Base-by-base conservation (phyloP, 2,113 vertebrate genomes). In the Columba livia region DNA sequence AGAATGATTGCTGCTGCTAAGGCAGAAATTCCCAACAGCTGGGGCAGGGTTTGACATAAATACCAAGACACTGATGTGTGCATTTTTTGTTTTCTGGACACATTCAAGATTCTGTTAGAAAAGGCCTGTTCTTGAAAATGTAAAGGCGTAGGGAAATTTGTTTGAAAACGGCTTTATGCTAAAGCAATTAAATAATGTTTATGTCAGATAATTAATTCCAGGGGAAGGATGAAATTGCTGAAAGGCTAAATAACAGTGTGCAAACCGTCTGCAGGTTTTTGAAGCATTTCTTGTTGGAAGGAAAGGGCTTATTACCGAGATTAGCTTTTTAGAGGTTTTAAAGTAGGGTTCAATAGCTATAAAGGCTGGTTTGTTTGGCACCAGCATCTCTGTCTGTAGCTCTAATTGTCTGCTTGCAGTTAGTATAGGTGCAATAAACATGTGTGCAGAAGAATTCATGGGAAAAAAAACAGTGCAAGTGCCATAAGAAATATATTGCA, bases 151-250 rank as follows among this genome's bases (percentile, higher is more conserved):
- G 28, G 77, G 61, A 82, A 94, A 75, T 75, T 54, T 54, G 44
- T 92, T 79, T 58, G 58, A 50, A 82, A 94, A 75, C 0, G 2
- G 48, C 34, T 67, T 82, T 72, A 70, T 91, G 91, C 40, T 96
- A 94, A 91, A 96, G 65, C 66, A 89, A 66, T 94, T 94, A 94
- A 93, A 72, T 91, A 79, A 73, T 89, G 90, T 72, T 91, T 94
- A 79, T 61, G 48, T 79, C 89, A 54, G 50, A 61, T 92, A 85
- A 84, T 94, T 92, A 82, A 94, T 95, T 96, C 75, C 87, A 77
- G 73, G 62, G 66, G 70, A 94, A 82, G 31, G 66, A 73, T 89
- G 77, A 93, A 95, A 89, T 75, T 70, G 54, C 53, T 77, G 51
- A 85, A 85, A 83, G 67, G 85, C 50, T 79, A 94, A 87, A 89